phyloP scores from a whole-genome alignment of 2,113 vertebrate genomes.

The Zootoca vivipara region DNA sequence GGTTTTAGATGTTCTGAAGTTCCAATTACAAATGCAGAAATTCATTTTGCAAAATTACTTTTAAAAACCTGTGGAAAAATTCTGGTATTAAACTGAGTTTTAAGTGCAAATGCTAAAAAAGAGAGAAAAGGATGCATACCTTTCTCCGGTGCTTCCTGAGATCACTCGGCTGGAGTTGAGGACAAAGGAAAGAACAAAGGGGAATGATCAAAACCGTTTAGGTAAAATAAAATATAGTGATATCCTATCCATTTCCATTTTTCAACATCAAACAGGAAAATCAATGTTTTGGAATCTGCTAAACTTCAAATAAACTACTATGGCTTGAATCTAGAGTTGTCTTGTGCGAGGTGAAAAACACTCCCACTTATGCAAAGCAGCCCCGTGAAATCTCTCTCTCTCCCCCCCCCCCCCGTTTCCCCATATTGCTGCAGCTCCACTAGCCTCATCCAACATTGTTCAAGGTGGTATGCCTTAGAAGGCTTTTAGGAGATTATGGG shows the following conservation, averaged over 20 bases:
- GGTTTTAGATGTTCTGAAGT: background rate
- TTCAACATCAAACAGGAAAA: background rate
- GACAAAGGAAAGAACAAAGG: slow-evolving; percentile 58
- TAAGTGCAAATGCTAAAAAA: background rate
- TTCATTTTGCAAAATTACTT: slow-evolving; percentile 5
- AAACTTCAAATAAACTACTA: background rate
- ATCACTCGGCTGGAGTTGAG: slow-evolving; percentile 88
- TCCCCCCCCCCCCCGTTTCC: no score
- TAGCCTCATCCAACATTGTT: no score
- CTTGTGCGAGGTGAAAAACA: no score
- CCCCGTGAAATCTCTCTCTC: no score
- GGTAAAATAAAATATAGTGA: background rate
- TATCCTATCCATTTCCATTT: background rate
- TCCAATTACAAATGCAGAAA: background rate
- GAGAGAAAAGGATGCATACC: slow-evolving; percentile 73
- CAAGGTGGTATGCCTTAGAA: no score
- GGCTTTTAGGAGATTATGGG: no score
- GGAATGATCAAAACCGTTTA: slow-evolving; percentile 54
- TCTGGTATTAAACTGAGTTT: background rate
- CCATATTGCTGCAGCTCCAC: no score
- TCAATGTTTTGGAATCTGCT: background rate
- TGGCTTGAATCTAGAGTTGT: background rate
- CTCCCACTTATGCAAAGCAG: no score
- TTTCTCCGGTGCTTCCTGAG: slow-evolving; percentile 97
- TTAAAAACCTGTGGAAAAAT: background rate